Evolutionary conservation across 2,888 invertebrate genomes (phyloP), one percentile per base, ranked within the genome.

Genomic region (Lithophane semibrunnea): DNA sequence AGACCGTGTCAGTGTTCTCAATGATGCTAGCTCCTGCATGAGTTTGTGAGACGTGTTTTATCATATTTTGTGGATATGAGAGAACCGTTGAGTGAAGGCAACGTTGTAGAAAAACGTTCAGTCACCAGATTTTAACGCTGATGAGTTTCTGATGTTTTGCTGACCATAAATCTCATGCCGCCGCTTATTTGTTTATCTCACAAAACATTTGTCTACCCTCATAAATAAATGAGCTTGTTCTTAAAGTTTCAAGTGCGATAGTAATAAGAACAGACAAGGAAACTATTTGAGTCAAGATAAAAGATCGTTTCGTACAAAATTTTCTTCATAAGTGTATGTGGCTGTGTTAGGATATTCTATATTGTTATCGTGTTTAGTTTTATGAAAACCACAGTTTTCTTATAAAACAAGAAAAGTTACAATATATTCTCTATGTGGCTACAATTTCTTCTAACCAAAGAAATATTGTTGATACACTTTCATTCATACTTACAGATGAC

Each of bases 11-110:
- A 90, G 91, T 92, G 89, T 91, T 93, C 91, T 92, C 89, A 91
- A 92, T 91, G 92, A 92, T 92, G 92, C 90, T 90, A 91, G 91
- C 90, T 92, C 90, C 90, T 92, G 91, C 91, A 92, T 91, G 91
- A 90, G 89, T 91, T 88, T 87, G 78, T 82, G 82, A 78, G 86
- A 86, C 85, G 84, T 88, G 80, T 83, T 88, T 86, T 82, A 84
- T 82, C 85, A 84, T 87, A 86, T 84, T 86, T 88, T 83, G 77
- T 77, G 76, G 77, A 81, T 83, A 85, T 77, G 70, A 67, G 12
- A 81, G 61, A 72, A 66, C 56, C 47, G 77, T 73, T 74, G 74
- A 79, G 73, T 80, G 61, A 81, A 82, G 63, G 60, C 67, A 65
- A 77, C 75, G 75, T 67, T 65, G 67, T 74, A 80, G 64, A 77